Percentiles rank a stretch among this genome's conserved stretches.
Evolutionary conservation across 2,888 invertebrate genomes (phyloP).

Genomic region (Megalurothrips usitatus): DNA sequence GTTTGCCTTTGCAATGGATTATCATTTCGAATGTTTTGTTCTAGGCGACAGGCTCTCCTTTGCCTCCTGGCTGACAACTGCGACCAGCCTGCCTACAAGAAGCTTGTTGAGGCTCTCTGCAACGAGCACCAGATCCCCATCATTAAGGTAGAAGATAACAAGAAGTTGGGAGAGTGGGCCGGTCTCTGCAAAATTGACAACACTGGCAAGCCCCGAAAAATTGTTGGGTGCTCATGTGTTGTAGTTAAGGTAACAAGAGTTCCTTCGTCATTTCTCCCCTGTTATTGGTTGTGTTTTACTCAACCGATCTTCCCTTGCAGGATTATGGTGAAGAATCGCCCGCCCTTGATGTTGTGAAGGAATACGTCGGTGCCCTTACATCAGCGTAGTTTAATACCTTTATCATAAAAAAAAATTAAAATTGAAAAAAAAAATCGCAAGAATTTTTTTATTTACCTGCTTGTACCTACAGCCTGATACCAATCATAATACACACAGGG

Average conservation of each 20-base stretch:
- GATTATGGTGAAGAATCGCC: slow-evolving; percentile 79
- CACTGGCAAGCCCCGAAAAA: slow-evolving; percentile 97
- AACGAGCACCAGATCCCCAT: slow-evolving; percentile 97
- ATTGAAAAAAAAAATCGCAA: background rate
- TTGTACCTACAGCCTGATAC: too few relatives aligned
- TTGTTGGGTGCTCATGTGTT: slow-evolving; percentile 96
- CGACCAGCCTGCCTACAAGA: slow-evolving; percentile 96
- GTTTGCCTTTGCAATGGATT: too few relatives aligned
- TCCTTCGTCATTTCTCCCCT: too few relatives aligned
- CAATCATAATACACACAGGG: too few relatives aligned
- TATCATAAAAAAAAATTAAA: slow-evolving; percentile 17
- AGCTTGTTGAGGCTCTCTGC: slow-evolving; percentile 94
- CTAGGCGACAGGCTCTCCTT: slow-evolving; percentile 89
- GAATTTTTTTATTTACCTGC: background rate
- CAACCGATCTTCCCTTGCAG: slow-evolving; percentile 32
- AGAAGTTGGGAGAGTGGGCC: slow-evolving; percentile 98
- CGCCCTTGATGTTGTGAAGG: slow-evolving; percentile 89
- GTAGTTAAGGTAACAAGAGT: slow-evolving; percentile 74
- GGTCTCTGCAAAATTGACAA: slow-evolving; percentile 99
- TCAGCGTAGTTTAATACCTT: slow-evolving; percentile 24
- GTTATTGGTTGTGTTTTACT: background rate
- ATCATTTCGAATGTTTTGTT: slow-evolving; percentile 35
- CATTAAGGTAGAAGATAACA: slow-evolving; percentile 97
- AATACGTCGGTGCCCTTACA: slow-evolving; percentile 78
- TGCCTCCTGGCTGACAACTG: slow-evolving; percentile 98